Evolutionary conservation across 1,140 invertebrate species (phyloP), one percentile per base, ranked within the genome.

Genomic region (Drosophila leontia): DNA sequence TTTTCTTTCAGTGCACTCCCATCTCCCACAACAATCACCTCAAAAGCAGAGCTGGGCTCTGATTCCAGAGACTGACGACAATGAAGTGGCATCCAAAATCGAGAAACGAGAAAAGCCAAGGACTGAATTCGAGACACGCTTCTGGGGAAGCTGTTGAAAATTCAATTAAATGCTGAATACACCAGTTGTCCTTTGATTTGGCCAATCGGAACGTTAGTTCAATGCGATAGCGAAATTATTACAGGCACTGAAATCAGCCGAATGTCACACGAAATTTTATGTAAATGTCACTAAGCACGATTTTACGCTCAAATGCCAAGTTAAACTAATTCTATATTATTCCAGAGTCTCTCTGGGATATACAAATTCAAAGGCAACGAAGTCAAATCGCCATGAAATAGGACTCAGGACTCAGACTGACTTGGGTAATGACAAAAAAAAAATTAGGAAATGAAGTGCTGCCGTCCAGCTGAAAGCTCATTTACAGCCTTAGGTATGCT

Each of bases 131-230:
- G 1, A 70, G 17, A 55, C 32, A 37, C 39, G 58, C 57, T 63
- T 45, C 63, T 47, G 41, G 60, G 23, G 32, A 35, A 62, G 13
- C 7, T 23, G 9, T 63, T 39, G 63, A 55, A 70, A 39, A 67
- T 70, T 37, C 35, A 70, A 70, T 67, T 44, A n/a, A 53, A 45
- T 39, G 47, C 48, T 13, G 32, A 35, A 65, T 69, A 60, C 60
- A 69, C 34, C 57, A 12, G 57, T 15, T 29, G 23, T 6, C 12
- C 23, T 15, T 58, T 45, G 56, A 45, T 45, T 58, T 32, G 12
- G 39, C 23, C 37, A 29, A 29, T 41, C 37, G 5, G 6, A 13
- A 8, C 6, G 13, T 13, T 29, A n/a, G 17, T n/a, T 44, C 15
- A 29, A 29, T 37, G 32, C 1, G 3, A 23, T 13, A 15, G n/a